These are phyloP conservation scores for Mormyrus proboscirostris DNA, from an alignment of 2,797 vertebrate genomes.

Conservation along the genomic window DNA sequence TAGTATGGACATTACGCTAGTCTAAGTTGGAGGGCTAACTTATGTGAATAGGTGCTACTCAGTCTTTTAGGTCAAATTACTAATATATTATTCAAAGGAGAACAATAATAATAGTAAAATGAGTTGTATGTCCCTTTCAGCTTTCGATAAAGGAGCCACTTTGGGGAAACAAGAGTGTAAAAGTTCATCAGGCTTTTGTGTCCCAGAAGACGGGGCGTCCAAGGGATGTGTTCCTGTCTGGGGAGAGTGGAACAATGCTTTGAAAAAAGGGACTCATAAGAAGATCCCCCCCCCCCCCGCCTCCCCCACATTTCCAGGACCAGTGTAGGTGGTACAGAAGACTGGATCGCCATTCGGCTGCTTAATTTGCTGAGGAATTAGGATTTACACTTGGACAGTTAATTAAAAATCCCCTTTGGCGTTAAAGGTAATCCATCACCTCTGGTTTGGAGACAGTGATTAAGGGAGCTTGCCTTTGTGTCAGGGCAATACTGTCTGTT, in stretches of 20 bases:
- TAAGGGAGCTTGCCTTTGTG: neutral
- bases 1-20: neutral
- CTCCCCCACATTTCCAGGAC: neutral
- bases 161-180: neutral
- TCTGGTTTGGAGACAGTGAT: conserved; percentile 7
- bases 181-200: neutral
- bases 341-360: neutral
- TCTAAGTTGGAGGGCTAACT: neutral
- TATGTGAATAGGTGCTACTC: neutral
- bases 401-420: conserved; percentile 19
- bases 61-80: neutral
- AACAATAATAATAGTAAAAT: neutral
- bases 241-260: neutral
- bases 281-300: neutral
- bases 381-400: conserved; percentile 5
- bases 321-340: neutral
- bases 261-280: neutral
- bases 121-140: neutral
- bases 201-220: neutral
- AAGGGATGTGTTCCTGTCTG: neutral
- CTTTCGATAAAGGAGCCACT: neutral
- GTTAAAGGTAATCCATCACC: conserved; percentile 17
- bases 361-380: conserved; percentile 1
- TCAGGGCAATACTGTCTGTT: neutral
- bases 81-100: neutral